phyloP scores from a whole-genome alignment of 2,888 invertebrate genomes.

The Rhingia campestris region DNA sequence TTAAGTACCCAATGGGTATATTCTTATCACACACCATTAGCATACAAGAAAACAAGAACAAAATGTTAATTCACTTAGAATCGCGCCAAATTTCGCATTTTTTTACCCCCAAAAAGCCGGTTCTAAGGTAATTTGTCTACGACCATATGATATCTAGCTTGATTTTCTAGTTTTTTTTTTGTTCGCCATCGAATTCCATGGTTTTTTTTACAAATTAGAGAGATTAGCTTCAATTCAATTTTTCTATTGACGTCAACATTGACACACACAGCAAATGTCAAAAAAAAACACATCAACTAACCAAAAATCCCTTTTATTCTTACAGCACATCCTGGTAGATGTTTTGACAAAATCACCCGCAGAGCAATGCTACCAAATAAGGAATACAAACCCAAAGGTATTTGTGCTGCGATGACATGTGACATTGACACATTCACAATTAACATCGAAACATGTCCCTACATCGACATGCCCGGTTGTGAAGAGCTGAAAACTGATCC shows the following conservation, averaged over 20 bases:
- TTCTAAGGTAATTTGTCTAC: conserved; percentile 18
- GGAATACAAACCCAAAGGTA: conserved; percentile 82
- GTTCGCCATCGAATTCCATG: conserved; percentile 32
- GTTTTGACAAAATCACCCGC: conserved; percentile 81
- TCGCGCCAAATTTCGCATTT: conserved; percentile 32
- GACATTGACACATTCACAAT: conserved; percentile 79
- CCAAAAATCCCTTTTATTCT: conserved; percentile 43
- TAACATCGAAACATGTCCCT: conserved; percentile 82
- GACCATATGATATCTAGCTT: conserved; percentile 43
- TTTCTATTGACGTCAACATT: conserved; percentile 42
- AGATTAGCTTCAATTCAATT: conserved; percentile 10
- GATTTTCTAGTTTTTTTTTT: conserved; percentile 48
- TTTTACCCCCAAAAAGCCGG: conserved; percentile 37
- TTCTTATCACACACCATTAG: conserved; percentile 1
- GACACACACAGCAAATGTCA: background rate
- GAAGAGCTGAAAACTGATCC: conserved; percentile 81
- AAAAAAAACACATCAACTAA: conserved; percentile 22
- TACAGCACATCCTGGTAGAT: conserved; percentile 81
- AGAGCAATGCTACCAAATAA: conserved; percentile 81
- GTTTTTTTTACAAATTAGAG: conserved; percentile 7
- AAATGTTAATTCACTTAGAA: conserved; percentile 34
- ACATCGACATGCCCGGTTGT: conserved; percentile 81
- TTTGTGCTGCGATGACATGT: conserved; percentile 82
- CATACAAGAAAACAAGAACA: background rate
- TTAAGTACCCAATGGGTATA: background rate